These are phyloP conservation scores for Hemithea aestivaria DNA, from an alignment of 2,888 invertebrate genomes.

Conservation along the genomic window DNA sequence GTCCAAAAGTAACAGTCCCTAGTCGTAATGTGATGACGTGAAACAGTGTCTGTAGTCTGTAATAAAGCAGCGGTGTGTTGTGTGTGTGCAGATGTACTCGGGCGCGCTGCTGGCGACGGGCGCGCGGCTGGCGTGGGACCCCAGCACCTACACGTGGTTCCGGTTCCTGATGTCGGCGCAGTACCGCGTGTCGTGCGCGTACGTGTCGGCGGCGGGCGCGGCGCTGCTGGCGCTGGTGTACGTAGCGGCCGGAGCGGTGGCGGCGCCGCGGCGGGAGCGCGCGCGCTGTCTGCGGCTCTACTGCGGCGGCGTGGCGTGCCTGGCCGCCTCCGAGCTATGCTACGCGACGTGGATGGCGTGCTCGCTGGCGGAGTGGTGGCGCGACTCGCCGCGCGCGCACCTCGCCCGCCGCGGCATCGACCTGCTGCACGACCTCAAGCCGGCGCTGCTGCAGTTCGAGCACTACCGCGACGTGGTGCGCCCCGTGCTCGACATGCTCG, in stretches of 20 bases:
- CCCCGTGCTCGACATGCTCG: slow-evolving; percentile 66
- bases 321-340: slow-evolving; percentile 63
- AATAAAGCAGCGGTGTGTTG: slow-evolving; percentile 1
- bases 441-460: slow-evolving; percentile 66
- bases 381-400: slow-evolving; percentile 62
- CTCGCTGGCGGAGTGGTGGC: slow-evolving; percentile 69
- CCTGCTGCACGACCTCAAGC: slow-evolving; percentile 70
- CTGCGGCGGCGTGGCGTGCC: slow-evolving; percentile 56
- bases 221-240: slow-evolving; percentile 68
- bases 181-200: slow-evolving; percentile 68
- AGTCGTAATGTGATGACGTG: no score
- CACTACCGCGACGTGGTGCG: slow-evolving; percentile 61
- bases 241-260: slow-evolving; percentile 53
- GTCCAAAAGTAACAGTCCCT: no score
- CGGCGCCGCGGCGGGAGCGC: slow-evolving; percentile 28
- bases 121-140: slow-evolving; percentile 74
- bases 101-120: slow-evolving; percentile 74
- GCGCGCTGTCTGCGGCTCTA: slow-evolving; percentile 47
- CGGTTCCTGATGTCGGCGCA: slow-evolving; percentile 70
- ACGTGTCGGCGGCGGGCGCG: slow-evolving; percentile 63
- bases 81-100: slow-evolving; percentile 65
- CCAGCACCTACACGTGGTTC: slow-evolving; percentile 74
- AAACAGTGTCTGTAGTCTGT: no score
- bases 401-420: slow-evolving; percentile 66
- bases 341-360: slow-evolving; percentile 72